A percentile compares a stretch with the other conserved stretches of the same genome.
Evolutionary conservation across 2,113 vertebrate genomes (phyloP).

Genomic region (Pluvianellus socialis): DNA sequence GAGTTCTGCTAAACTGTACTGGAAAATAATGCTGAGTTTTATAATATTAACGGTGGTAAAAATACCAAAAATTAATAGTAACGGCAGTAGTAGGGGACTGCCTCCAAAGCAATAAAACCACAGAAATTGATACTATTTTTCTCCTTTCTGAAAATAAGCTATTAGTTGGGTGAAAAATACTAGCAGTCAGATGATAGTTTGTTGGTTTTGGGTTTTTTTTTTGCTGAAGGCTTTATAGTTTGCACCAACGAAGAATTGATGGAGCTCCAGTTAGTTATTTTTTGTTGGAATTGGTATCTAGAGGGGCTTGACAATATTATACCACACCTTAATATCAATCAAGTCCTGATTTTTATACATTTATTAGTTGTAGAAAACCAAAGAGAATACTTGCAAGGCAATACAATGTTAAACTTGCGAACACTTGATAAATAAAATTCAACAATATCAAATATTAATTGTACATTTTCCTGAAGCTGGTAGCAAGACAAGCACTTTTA

Average conservation of each 20-base stretch:
- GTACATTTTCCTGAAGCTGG: not conserved
- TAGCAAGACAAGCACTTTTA: not conserved
- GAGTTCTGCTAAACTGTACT: not conserved
- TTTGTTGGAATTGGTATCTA: not conserved
- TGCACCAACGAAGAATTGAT: not conserved
- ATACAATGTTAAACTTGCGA: not conserved
- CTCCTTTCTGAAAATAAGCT: not conserved
- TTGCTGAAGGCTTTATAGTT: not conserved
- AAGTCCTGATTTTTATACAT: not conserved
- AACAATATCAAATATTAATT: not conserved
- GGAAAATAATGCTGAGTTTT: not conserved
- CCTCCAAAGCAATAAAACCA: not conserved
- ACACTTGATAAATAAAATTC: not conserved
- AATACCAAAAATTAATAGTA: not conserved
- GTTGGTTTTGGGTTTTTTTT: not conserved
- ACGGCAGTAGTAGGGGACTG: not conserved
- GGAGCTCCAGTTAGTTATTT: not conserved
- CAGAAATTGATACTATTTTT: not conserved
- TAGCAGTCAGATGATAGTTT: not conserved
- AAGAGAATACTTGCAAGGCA: not conserved
- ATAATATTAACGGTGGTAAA: not conserved
- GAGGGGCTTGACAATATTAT: not conserved
- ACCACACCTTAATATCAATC: not conserved
- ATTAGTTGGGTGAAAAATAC: not conserved
- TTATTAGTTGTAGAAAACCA: not conserved